Evolutionary conservation across 2,113 vertebrate species (phyloP).

Genomic region (Malurus elegans): DNA sequence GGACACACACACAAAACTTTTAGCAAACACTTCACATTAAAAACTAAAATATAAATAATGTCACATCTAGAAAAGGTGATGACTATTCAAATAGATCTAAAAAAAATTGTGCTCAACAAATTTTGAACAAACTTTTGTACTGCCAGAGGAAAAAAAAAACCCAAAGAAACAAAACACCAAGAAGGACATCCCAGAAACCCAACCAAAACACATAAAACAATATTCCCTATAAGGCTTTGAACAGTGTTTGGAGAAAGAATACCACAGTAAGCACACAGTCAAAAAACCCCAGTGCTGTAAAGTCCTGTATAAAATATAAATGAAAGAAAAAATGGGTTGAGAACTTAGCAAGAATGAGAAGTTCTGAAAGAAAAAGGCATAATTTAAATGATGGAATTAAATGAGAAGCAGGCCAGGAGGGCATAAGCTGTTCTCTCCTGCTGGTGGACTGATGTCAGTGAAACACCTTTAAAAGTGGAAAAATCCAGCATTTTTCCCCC

Average conservation of each 20-base stretch:
- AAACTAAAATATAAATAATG: not conserved
- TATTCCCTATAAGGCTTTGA: not conserved
- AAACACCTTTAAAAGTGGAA: not conserved
- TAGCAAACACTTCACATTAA: not conserved
- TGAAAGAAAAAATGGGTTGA: not conserved
- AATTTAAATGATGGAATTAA: not conserved
- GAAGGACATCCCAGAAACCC: not conserved
- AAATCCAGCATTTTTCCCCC: not conserved
- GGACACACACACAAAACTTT: not conserved
- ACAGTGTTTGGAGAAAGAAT: not conserved
- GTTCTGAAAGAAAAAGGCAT: not conserved
- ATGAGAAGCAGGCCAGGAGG: not conserved
- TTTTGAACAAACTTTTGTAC: not conserved
- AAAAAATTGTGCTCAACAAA: not conserved
- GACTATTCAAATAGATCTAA: not conserved
- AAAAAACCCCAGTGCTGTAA: not conserved
- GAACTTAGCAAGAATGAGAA: not conserved
- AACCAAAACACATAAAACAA: not conserved
- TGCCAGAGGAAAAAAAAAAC: not conserved
- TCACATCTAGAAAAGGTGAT: not conserved
- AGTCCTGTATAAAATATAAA: not conserved
- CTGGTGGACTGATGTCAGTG: not conserved
- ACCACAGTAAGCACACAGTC: not conserved
- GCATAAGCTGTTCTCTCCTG: not conserved
- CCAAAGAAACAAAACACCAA: not conserved